Evolutionary conservation across 2,888 invertebrate genomes (phyloP).

Genomic region (Eupithecia subumbrata): DNA sequence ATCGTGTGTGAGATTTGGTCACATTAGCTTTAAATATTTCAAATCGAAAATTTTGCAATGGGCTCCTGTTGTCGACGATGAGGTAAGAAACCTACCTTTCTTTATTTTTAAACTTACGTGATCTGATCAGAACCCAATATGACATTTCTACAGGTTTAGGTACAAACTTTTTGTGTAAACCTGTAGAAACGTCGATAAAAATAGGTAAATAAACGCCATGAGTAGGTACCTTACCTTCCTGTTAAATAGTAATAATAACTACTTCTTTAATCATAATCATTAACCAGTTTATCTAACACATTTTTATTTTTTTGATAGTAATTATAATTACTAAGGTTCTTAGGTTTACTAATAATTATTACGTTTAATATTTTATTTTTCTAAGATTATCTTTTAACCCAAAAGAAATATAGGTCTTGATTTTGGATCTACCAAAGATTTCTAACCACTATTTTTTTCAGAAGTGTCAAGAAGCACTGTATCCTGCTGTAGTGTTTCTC

Average conservation of each 20-base stretch:
- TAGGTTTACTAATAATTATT: too few relatives aligned
- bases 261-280: not conserved
- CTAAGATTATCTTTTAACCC: too few relatives aligned
- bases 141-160: too few relatives aligned
- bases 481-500: conserved; percentile 81
- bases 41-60: conserved; percentile 82
- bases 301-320: not conserved
- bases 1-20: conserved; percentile 87
- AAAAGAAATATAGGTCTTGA: too few relatives aligned
- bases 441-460: conserved; percentile 50
- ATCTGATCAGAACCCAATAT: too few relatives aligned
- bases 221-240: too few relatives aligned
- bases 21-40: conserved; percentile 85
- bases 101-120: not conserved
- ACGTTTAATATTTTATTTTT: too few relatives aligned
- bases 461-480: conserved; percentile 82
- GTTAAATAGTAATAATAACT: too few relatives aligned
- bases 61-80: conserved; percentile 80
- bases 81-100: conserved; percentile 56
- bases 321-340: too few relatives aligned
- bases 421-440: not conserved
- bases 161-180: too few relatives aligned
- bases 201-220: too few relatives aligned
- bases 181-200: too few relatives aligned
- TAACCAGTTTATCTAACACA: not conserved